Conservation (phyloP, 2,113 vertebrate genomes). For the Zosterops borbonicus region DNA sequence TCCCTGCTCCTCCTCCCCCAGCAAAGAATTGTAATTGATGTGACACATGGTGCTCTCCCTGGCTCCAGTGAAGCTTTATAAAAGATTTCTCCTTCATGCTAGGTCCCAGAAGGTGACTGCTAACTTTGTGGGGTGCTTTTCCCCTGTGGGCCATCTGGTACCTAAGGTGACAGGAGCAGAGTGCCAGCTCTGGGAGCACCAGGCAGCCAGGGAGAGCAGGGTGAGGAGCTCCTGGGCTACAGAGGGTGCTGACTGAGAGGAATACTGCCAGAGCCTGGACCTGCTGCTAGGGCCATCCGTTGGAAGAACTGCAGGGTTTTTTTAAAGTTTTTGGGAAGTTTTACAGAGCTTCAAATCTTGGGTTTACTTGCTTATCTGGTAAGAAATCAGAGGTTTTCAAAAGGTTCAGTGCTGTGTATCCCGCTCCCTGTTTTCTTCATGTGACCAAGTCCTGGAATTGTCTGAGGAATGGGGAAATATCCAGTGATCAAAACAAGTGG, state of each 20-base stretch:
- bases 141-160: accelerated
- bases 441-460: neutral
- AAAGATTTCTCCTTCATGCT: neutral
- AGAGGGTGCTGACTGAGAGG: neutral
- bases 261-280: accelerated
- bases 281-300: neutral
- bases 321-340: neutral
- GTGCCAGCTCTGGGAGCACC: neutral
- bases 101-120: neutral
- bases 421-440: neutral
- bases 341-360: neutral
- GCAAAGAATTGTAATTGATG: neutral
- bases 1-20: neutral
- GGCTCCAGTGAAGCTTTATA: neutral
- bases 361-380: neutral
- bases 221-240: neutral
- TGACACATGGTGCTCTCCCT: neutral
- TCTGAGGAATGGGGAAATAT: neutral
- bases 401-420: neutral
- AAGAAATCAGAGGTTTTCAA: neutral
- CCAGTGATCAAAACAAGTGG: neutral
- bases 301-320: neutral
- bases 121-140: neutral
- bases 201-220: neutral
- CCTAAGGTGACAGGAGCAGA: neutral